A percentile compares a stretch with the other conserved stretches of the same genome.
Evolutionary conservation across 2,113 vertebrate species (phyloP).

Genomic region (Pluvialis apricaria): DNA sequence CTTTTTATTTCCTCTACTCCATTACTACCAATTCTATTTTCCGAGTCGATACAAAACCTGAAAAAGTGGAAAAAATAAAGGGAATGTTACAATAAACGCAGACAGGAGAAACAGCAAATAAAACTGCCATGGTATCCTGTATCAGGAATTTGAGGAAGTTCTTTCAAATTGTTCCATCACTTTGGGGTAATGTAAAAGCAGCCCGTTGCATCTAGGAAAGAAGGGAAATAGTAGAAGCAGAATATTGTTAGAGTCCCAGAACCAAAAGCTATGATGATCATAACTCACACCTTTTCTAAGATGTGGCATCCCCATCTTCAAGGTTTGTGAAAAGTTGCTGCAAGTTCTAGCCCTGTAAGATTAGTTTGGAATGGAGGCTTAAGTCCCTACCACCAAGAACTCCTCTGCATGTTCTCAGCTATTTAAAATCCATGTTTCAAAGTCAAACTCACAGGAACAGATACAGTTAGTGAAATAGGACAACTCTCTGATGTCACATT

Average conservation of each 20-base stretch:
- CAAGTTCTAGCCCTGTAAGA: not conserved
- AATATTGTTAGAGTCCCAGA: not conserved
- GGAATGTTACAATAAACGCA: not conserved
- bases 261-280: not conserved
- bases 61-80: not conserved
- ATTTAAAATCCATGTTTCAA: not conserved
- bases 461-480: not conserved
- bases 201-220: not conserved
- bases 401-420: not conserved
- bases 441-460: not conserved
- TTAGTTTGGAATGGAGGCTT: not conserved
- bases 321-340: not conserved
- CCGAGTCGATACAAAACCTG: slow-evolving; percentile 93
- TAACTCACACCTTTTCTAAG: not conserved
- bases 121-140: not conserved
- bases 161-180: not conserved
- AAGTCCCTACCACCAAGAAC: not conserved
- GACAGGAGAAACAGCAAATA: not conserved
- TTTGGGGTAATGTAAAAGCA: not conserved
- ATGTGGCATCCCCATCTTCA: not conserved
- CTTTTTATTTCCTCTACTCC: slow-evolving; percentile 95
- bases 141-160: not conserved
- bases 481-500: not conserved
- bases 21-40: slow-evolving; percentile 90
- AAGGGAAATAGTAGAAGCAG: not conserved